These are phyloP conservation scores for Mus spretus DNA, from an alignment of 2,797 vertebrate species.

Conservation along the genomic window DNA sequence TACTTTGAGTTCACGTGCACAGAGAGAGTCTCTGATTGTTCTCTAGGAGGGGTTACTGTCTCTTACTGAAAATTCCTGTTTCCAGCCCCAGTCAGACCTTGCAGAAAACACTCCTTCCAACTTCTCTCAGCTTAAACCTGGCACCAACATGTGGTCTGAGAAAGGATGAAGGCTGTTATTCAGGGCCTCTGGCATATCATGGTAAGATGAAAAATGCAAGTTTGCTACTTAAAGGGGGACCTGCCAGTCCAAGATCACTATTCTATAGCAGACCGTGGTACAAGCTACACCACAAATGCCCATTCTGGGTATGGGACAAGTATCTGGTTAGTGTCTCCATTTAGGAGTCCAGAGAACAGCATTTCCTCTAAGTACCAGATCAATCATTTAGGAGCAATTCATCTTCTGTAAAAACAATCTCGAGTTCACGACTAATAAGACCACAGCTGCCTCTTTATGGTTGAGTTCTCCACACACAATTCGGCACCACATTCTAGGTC, in stretches of 20 bases:
- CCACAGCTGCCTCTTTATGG: constrained; percentile 83
- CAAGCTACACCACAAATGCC: constrained; percentile 80
- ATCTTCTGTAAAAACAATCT: constrained; percentile 82
- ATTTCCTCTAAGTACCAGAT: constrained; percentile 84
- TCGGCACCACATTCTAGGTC: constrained; percentile 79
- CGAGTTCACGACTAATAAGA: constrained; percentile 83
- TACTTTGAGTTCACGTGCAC: constrained; percentile 70
- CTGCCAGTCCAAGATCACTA: constrained; percentile 82
- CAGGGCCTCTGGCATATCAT: constrained; percentile 70
- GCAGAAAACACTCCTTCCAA: constrained; percentile 40
- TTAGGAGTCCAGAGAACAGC: constrained; percentile 75
- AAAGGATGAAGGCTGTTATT: constrained; percentile 71
- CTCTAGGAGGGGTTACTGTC: constrained; percentile 20
- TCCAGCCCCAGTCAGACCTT: constrained; percentile 35
- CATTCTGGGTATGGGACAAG: constrained; percentile 80
- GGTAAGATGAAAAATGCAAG: constrained; percentile 83
- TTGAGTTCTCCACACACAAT: constrained; percentile 78
- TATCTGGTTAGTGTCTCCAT: constrained; percentile 81
- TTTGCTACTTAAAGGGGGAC: constrained; percentile 79
- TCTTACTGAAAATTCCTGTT: constrained; percentile 63
- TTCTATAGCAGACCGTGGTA: constrained; percentile 69
- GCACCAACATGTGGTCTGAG: constrained; percentile 44
- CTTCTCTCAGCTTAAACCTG: constrained; percentile 78
- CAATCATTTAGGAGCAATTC: constrained; percentile 80
- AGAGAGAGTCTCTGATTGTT: constrained; percentile 64